phyloP scores from a whole-genome alignment of 2,888 invertebrate species.

The Drosophila glabriapex region DNA sequence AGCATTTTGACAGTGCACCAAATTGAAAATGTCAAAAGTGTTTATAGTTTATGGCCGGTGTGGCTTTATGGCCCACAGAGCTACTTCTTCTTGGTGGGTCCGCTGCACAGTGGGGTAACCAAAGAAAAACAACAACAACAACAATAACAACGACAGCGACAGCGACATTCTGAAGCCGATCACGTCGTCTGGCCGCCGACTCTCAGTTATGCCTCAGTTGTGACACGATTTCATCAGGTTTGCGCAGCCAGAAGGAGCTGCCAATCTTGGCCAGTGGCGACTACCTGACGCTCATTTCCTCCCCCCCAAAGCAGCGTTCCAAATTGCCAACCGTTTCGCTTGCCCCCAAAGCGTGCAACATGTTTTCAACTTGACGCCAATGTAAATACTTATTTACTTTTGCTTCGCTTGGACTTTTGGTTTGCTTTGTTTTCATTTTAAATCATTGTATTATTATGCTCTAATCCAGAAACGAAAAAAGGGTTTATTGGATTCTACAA shows the following conservation, averaged over 20 bases:
- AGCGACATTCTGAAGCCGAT: constrained; percentile 68
- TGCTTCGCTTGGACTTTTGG: constrained; percentile 1
- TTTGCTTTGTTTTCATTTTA: not conserved
- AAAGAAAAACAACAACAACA: not conserved
- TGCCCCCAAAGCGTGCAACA: constrained; percentile 61
- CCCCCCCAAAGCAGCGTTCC: constrained; percentile 38
- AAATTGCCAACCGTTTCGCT: constrained; percentile 67
- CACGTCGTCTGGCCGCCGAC: constrained; percentile 65
- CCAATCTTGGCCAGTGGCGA: constrained; percentile 50
- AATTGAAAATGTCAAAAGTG: constrained; percentile 81
- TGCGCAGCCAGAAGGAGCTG: constrained; percentile 2
- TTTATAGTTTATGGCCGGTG: constrained; percentile 70
- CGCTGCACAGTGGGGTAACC: constrained; percentile 13
- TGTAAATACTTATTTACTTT: constrained; percentile 16
- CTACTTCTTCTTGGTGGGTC: constrained; percentile 69
- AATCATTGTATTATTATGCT: constrained; percentile 3
- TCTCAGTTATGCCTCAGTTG: constrained; percentile 59
- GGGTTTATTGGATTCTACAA: not conserved
- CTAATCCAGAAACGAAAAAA: not conserved
- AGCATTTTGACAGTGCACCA: constrained; percentile 79
- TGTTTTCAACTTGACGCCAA: constrained; percentile 43
- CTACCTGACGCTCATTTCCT: constrained; percentile 64
- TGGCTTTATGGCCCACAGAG: constrained; percentile 52
- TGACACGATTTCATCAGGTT: constrained; percentile 80
- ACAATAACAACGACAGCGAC: constrained; percentile 2